These are phyloP conservation scores for fruit fly (Drosophila melanogaster) DNA, from an alignment of 1,140 invertebrate genomes.

Conservation along the genomic window DNA sequence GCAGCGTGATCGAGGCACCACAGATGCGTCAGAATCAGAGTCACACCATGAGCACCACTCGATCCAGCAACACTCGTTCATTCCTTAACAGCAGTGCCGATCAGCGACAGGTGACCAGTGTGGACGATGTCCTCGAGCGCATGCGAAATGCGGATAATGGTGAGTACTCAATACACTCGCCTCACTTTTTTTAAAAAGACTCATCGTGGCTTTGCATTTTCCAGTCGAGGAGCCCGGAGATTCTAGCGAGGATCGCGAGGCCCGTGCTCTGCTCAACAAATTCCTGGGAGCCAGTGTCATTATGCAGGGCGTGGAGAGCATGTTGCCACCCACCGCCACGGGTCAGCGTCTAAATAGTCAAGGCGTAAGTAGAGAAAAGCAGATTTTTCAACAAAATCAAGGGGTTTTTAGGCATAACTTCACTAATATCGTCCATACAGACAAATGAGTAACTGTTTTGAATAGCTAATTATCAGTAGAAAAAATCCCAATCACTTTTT, in stretches of 20 bases:
- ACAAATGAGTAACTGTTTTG: no score
- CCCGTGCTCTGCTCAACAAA: slow-evolving; percentile 90
- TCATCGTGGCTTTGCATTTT: neutral
- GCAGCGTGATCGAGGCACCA: slow-evolving; percentile 72
- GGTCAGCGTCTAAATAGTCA: slow-evolving; percentile 58
- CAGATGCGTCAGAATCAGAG: slow-evolving; percentile 72
- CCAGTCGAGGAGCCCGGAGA: slow-evolving; percentile 87
- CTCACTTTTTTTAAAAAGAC: no score
- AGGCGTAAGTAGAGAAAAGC: slow-evolving; percentile 53
- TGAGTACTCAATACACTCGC: slow-evolving; percentile 63
- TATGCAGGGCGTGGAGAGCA: slow-evolving; percentile 86
- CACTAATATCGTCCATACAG: no score
- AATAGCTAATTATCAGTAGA: no score
- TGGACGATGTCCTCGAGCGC: slow-evolving; percentile 89
- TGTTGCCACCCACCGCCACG: slow-evolving; percentile 57
- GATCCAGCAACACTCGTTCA: slow-evolving; percentile 79
- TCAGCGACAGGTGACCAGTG: slow-evolving; percentile 87
- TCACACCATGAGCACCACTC: slow-evolving; percentile 50
- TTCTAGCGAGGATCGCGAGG: slow-evolving; percentile 88
- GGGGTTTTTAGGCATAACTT: no score
- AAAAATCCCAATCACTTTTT: no score
- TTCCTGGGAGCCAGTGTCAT: slow-evolving; percentile 91
- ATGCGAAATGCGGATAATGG: slow-evolving; percentile 90
- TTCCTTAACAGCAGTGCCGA: slow-evolving; percentile 88
- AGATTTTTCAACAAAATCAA: no score